Percentiles rank a stretch among this genome's conserved stretches.
phyloP scores from a whole-genome alignment of 1,140 invertebrate species.

The Maniola jurtina region DNA sequence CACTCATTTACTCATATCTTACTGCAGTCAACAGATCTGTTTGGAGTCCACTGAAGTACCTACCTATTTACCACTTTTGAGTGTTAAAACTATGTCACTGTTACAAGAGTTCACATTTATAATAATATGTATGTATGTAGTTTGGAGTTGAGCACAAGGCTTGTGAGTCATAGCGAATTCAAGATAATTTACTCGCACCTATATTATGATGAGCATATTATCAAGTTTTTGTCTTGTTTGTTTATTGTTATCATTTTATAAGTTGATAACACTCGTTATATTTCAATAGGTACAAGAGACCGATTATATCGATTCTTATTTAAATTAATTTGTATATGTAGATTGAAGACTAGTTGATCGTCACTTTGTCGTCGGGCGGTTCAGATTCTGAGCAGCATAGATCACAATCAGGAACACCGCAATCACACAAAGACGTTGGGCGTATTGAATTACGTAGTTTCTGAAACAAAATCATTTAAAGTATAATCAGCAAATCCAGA shows the following conservation, averaged over 20 bases:
- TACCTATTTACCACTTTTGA: constrained; percentile 36
- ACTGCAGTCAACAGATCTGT: constrained; percentile 40
- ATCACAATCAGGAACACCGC: constrained; percentile 67
- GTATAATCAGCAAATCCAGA: background rate
- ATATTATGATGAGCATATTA: constrained; percentile 36
- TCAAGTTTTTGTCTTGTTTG: constrained; percentile 48
- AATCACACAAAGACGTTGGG: constrained; percentile 66
- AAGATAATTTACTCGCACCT: constrained; percentile 46
- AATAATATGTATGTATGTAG: constrained; percentile 20
- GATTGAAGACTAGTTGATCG: constrained; percentile 56
- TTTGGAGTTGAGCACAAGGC: constrained; percentile 50
- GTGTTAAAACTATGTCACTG: constrained; percentile 53
- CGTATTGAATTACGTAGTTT: constrained; percentile 69
- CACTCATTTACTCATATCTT: constrained; percentile 15
- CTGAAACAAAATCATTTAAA: constrained; percentile 51
- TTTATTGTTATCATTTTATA: constrained; percentile 37
- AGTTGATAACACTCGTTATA: constrained; percentile 27
- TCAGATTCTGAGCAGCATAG: constrained; percentile 72
- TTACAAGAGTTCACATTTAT: constrained; percentile 35
- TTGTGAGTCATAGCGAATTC: constrained; percentile 27
- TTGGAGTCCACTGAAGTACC: constrained; percentile 38
- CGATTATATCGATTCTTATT: background rate
- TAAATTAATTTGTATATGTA: background rate
- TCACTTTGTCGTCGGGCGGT: constrained; percentile 61
- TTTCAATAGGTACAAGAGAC: constrained; percentile 18